Evolutionary conservation across 2,888 invertebrate species (phyloP).

Genomic region (Spisula solida): DNA sequence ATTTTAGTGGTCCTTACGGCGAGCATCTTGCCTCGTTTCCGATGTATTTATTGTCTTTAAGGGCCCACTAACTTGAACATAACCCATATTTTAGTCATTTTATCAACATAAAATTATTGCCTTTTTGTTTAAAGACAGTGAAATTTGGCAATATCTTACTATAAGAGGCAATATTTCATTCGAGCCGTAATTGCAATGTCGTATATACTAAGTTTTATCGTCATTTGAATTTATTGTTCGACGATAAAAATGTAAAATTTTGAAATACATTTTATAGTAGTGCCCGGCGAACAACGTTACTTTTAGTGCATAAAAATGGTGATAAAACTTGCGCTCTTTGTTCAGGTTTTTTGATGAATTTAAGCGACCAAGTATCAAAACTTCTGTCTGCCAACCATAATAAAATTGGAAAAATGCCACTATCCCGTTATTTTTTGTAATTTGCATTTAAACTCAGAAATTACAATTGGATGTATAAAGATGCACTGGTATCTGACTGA

Average conservation of each 20-base stretch:
- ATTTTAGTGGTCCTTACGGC: conserved; percentile 48
- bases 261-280: conserved; percentile 34
- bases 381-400: too few species aligned
- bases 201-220: conserved; percentile 61
- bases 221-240: conserved; percentile 58
- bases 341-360: too few species aligned
- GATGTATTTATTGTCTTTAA: conserved; percentile 66
- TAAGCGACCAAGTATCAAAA: too few species aligned
- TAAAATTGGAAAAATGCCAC: too few species aligned
- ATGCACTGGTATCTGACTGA: too few species aligned
- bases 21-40: conserved; percentile 53
- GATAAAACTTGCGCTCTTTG: background rate
- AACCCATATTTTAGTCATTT: conserved; percentile 71
- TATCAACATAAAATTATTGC: conserved; percentile 71
- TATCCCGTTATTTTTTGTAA: too few species aligned
- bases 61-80: conserved; percentile 55
- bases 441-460: too few species aligned
- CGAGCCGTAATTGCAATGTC: conserved; percentile 62
- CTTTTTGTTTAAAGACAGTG: conserved; percentile 67
- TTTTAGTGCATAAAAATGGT: background rate
- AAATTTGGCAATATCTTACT: conserved; percentile 69
- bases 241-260: conserved; percentile 53
- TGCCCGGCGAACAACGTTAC: background rate
- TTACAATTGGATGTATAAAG: too few species aligned
- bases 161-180: conserved; percentile 64